These are phyloP conservation scores for Urophycis tenuis DNA, from an alignment of 2,797 vertebrate genomes.

Conservation along the genomic window DNA sequence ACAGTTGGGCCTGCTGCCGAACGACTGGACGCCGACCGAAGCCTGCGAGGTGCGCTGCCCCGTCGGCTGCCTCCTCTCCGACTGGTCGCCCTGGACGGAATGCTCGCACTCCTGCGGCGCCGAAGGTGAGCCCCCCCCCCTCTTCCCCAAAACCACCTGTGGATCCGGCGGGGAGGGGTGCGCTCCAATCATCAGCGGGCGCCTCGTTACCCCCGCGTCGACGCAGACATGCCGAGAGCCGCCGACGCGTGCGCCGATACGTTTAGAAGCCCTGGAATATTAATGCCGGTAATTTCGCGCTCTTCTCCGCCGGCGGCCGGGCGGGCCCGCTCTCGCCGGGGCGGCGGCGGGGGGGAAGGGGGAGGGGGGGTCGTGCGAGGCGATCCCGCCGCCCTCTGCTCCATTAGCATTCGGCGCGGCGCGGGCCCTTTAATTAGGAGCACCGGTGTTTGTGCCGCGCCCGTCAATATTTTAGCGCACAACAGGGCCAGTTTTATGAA, in stretches of 20 bases:
- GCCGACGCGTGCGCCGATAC: slow-evolving; percentile 53
- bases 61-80: slow-evolving; percentile 84
- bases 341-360: too few relatives aligned
- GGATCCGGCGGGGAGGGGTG: too few relatives aligned
- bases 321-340: too few relatives aligned
- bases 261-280: slow-evolving; percentile 62
- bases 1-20: slow-evolving; percentile 76
- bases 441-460: slow-evolving; percentile 22
- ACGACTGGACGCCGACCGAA: slow-evolving; percentile 65
- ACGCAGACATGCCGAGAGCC: slow-evolving; percentile 34
- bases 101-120: slow-evolving; percentile 86
- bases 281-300: slow-evolving; percentile 36
- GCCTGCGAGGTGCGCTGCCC: slow-evolving; percentile 80
- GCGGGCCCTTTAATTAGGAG: slow-evolving; percentile 34
- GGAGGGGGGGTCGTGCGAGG: too few relatives aligned
- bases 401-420: slow-evolving; percentile 36
- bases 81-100: slow-evolving; percentile 85
- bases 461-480: slow-evolving; percentile 38
- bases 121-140: slow-evolving; percentile 70
- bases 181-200: background rate
- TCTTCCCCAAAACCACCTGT: slow-evolving; percentile 5
- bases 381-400: too few relatives aligned
- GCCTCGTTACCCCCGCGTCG: slow-evolving; percentile 40
- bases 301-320: slow-evolving; percentile 16
- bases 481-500: slow-evolving; percentile 32